Base-by-base conservation (phyloP, 2,888 invertebrate species). In the Saturnia japonica region DNA sequence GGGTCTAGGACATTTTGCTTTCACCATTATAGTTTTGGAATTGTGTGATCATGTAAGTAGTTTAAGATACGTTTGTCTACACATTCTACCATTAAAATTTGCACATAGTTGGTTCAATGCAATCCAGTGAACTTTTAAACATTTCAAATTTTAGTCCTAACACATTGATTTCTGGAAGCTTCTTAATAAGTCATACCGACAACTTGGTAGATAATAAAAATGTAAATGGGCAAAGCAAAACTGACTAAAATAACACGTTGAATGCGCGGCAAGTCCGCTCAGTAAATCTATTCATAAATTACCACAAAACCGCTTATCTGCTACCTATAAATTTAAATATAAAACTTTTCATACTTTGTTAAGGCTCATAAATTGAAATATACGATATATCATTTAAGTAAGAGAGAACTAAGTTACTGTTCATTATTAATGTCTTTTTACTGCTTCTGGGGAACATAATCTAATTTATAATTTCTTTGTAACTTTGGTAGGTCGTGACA, bases 281-380 rank as follows among this genome's bases (percentile, higher is more conserved):
- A 76, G 79, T 82, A 84, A 85, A 84, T 83, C 82, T 85, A 83
- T 85, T 85, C 84, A 85, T 84, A 85, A 84, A 83, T 85, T 80
- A 80, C 78, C 77, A 73, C 78, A 60, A 79, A 76, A 79, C 76
- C 78, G 80, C 77, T 83, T 86, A 84, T 85, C 80, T 80, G 76
- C 25, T 28, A 69, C 25, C 64, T 64, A 69, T 73, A 60, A 60
- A 60, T 73, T 68, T 60, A 62, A 22, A 47, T 72, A 71, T 51
- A 71, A 68, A 73, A 71, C 42, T 68, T 71, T 42, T 57, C 54
- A 66, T 42, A 66, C 22, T 69, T 47, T 64, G 40, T 64, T 64
- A 64, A 64, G 69, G 51, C 64, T 69, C 64, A 64, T 69, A 69
- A 69, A 64, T 69, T 62, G 22, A 51, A 69, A 47, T 69, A 47